Percentiles rank a stretch among this genome's conserved stretches.
These are phyloP conservation scores for Drosophila yakuba DNA, from an alignment of 1,140 invertebrate genomes.

Conservation along the genomic window DNA sequence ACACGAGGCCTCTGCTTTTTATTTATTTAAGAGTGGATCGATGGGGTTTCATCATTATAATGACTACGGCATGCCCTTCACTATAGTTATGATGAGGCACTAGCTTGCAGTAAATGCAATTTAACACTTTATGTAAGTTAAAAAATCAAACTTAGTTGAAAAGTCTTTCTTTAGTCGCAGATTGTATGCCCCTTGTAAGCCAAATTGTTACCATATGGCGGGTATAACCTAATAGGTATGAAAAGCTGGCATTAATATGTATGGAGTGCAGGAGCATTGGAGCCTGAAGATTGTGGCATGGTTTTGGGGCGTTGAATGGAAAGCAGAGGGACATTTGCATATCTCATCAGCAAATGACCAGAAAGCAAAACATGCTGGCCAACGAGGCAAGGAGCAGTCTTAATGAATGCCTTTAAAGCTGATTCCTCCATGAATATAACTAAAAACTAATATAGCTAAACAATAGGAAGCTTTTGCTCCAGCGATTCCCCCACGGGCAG, in stretches of 20 bases:
- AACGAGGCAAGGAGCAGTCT: not conserved
- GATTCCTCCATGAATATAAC: not conserved
- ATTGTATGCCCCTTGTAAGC: constrained; percentile 3
- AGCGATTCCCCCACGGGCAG: constrained; percentile 25
- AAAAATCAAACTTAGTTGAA: too few species aligned
- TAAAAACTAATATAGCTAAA: not conserved
- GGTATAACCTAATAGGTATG: constrained; percentile 25
- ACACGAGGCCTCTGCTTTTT: not conserved
- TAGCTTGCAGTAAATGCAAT: not conserved
- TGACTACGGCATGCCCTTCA: not conserved
- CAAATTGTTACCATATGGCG: constrained; percentile 33
- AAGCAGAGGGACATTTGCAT: constrained; percentile 34
- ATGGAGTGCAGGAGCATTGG: constrained; percentile 21
- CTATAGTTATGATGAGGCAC: too few species aligned
- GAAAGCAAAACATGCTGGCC: not conserved
- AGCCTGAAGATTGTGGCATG: constrained; percentile 29
- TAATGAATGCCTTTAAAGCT: not conserved
- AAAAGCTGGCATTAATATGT: constrained; percentile 26
- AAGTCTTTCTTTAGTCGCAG: constrained; percentile 2
- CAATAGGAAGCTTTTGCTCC: constrained; percentile 22
- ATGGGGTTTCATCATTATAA: not conserved
- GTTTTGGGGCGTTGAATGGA: constrained; percentile 8
- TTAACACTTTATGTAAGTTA: too few species aligned
- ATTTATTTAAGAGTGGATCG: constrained; percentile 2
- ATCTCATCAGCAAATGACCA: constrained; percentile 36